Conservation (phyloP, 1,140 invertebrate species). For the Acromyrmex charruanus region DNA sequence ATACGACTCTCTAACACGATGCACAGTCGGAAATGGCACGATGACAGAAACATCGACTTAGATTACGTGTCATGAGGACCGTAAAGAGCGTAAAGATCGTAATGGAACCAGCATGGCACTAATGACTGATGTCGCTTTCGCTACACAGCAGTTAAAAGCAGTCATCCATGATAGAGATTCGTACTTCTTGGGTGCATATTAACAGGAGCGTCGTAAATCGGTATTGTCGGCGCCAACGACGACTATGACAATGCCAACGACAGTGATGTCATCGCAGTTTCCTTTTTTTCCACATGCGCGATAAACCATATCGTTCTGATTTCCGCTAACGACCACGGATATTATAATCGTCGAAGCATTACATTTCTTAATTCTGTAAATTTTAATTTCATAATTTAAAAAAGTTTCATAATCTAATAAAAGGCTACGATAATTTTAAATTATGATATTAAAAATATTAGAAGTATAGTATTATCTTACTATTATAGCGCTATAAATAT, state of each 20-base stretch:
- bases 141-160: conserved; percentile 44
- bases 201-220: conserved; percentile 64
- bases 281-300: conserved; percentile 46
- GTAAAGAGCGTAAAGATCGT: conserved; percentile 54
- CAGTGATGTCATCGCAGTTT: conserved; percentile 10
- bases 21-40: not conserved
- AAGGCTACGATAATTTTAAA: not conserved
- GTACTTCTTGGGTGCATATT: conserved; percentile 50
- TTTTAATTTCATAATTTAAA: not conserved
- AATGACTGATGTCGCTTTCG: conserved; percentile 54
- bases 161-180: conserved; percentile 54
- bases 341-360: not conserved
- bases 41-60: conserved; percentile 3
- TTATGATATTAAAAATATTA: too few relatives aligned
- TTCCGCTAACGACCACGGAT: not conserved
- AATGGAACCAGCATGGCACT: conserved; percentile 44
- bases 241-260: not conserved
- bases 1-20: not conserved
- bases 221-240: conserved; percentile 32
- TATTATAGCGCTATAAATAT: not conserved
- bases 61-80: not conserved
- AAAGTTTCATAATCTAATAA: too few relatives aligned
- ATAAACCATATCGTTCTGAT: conserved; percentile 73
- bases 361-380: conserved; percentile 17
- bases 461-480: too few relatives aligned